phyloP scores from a whole-genome alignment of 1,140 invertebrate species.

The Meloidogyne chitwoodi region DNA sequence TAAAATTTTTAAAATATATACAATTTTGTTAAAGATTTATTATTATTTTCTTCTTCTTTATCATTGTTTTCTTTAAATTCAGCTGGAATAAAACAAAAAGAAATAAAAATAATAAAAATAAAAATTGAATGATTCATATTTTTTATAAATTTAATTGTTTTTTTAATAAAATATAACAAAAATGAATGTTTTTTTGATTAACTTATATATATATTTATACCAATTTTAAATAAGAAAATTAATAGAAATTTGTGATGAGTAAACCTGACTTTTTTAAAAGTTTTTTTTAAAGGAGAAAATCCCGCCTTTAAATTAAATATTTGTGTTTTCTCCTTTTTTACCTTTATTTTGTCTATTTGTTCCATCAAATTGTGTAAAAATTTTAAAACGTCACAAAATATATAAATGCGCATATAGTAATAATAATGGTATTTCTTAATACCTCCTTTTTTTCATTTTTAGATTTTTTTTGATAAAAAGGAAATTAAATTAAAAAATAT shows the following conservation, averaged over 20 bases:
- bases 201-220: too few species aligned
- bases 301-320: not conserved
- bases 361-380: not conserved
- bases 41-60: not conserved
- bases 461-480: not conserved
- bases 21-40: not conserved
- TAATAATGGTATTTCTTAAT: too few species aligned
- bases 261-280: not conserved
- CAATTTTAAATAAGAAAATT: too few species aligned
- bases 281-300: not conserved
- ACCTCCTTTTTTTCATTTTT: not conserved
- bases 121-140: not conserved
- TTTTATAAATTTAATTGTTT: not conserved
- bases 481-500: not conserved
- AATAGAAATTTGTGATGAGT: not conserved
- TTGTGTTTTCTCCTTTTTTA: not conserved
- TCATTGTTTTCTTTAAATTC: not conserved
- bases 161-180: not conserved
- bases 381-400: not conserved
- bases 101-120: not conserved
- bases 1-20: not conserved
- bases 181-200: not conserved
- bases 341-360: not conserved
- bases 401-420: not conserved
- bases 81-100: not conserved